phyloP scores from a whole-genome alignment of 1,140 invertebrate genomes.

The Saccostrea glomerata region DNA sequence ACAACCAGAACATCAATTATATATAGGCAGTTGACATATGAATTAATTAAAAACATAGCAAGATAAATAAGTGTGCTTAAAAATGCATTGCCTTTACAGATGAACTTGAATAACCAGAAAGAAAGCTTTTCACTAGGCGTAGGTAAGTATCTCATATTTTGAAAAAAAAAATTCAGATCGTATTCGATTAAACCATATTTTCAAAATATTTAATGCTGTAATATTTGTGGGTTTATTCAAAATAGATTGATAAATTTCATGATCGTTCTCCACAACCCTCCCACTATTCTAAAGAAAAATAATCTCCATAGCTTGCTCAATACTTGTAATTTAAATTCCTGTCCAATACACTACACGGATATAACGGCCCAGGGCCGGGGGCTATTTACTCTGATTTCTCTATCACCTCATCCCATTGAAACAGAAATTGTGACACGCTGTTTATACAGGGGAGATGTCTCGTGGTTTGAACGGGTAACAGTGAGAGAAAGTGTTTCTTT shows the following conservation, averaged over 20 bases:
- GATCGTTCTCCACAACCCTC: not conserved
- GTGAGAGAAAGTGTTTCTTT: constrained; percentile 26
- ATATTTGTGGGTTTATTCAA: not conserved
- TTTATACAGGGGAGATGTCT: constrained; percentile 23
- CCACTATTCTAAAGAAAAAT: constrained; percentile 12
- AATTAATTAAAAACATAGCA: too few relatives aligned
- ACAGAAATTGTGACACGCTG: constrained; percentile 33
- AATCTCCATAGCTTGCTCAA: constrained; percentile 5
- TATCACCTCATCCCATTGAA: constrained; percentile 2
- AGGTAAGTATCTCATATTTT: not conserved
- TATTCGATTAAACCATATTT: not conserved
- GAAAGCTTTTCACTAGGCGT: not conserved
- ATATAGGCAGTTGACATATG: too few relatives aligned
- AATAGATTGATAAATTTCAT: not conserved
- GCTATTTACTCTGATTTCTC: constrained; percentile 29
- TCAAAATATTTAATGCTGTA: not conserved
- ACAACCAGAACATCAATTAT: too few relatives aligned
- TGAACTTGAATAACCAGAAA: too few relatives aligned
- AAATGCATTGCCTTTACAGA: too few relatives aligned
- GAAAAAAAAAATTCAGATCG: not conserved
- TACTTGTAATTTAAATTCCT: constrained; percentile 38
- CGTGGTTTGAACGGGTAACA: constrained; percentile 20
- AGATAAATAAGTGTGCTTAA: too few relatives aligned
- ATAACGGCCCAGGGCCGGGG: constrained; percentile 30
- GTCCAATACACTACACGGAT: constrained; percentile 22